Evolutionary conservation across 2,113 vertebrate genomes (phyloP), one percentile per base, ranked within the genome.

Genomic region (Solea solea): DNA sequence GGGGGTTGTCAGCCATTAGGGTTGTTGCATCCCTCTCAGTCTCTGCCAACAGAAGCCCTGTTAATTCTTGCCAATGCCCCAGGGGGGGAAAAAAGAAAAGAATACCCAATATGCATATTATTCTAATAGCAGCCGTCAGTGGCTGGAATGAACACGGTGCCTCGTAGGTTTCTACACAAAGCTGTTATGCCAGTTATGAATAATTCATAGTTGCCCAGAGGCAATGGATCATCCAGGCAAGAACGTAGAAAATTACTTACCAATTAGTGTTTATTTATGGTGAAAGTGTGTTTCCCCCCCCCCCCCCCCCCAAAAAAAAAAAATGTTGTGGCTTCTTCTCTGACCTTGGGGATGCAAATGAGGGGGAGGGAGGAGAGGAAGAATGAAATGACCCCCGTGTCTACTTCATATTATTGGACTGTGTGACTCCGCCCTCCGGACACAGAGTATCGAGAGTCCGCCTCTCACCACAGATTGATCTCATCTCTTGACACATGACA

Each of bases 211-310:
- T 82, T 88, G 93, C 96, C 95, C 91, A 90, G 91, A 95, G 96
- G 96, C 96, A 94, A 94, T 95, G 95, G 96, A 93, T 96, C 95
- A 96, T 92, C 93, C 93, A 94, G 94, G 94, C 95, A 95, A 94
- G 93, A 95, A 94, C 92, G 93, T 95, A 95, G 95, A 93, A 95
- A 95, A 96, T 97, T 95, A 96, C 92, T 94, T 93, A 92, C 91
- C 93, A 95, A 95, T 97, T 97, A 97, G 94, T 96, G 95, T 95
- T 96, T 97, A 94, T 95, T 95, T 95, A 93, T 94, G 92, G 89
- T 86, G 74, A 89, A 90, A 74, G 81, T 85, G 78, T 85, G 84
- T 68, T 65, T 56, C 61, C 49, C 3, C 57, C 9, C 57, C 68
- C 51, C 54, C 60, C 69, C 81, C 72, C 66, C 81, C n/a, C n/a